Base-by-base conservation (phyloP, 2,888 invertebrate genomes). In the Chrysolina americana region DNA sequence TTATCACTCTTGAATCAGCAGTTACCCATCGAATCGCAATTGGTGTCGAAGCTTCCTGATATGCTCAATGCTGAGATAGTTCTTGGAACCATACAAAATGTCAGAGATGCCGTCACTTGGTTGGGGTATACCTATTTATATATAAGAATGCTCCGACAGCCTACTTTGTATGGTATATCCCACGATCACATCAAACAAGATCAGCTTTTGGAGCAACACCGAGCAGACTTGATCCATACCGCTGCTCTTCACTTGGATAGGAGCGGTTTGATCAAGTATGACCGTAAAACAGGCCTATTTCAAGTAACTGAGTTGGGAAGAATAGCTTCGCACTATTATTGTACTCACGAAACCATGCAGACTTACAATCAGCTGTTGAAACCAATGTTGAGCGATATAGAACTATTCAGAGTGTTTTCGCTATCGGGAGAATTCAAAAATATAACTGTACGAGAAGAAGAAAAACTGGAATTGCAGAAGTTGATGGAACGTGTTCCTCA, bases 51-150 rank as follows among this genome's bases (percentile, higher is more conserved):
- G 87, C 89, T 99, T 85, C 95, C 99, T 0, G 99, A 99, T 87
- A 96, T 98, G 93, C 89, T 99, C 48, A 99, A 99, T 88, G 99
- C 99, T 0, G 99, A 99, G 90, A 92, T 99, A 36, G 99, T 99
- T 0, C 90, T 99, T 10, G 99, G 99, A 0, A 97, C 97, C 0
- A 94, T 99, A 41, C 91, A 91, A 81, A 96, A 94, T 86, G 92
- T 98, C 0, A 90, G 94, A 65, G 98, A 98, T 83, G 98, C 97
- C 0, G 95, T 97, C 68, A 94, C 94, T 0, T 98, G 98, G 98
- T 87, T 97, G 77, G 98, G 98, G 0, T 99, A 99, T 87, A 97
- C 98, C 0, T 99, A 99, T 87, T 91, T 99, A 1, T 99, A 98
- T 87, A 75, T 75, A 15, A 76, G 79, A 21, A 98, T 99, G 98